Evolutionary conservation across 2,113 vertebrate species (phyloP).

Genomic region (Dipodomys stephensi): DNA sequence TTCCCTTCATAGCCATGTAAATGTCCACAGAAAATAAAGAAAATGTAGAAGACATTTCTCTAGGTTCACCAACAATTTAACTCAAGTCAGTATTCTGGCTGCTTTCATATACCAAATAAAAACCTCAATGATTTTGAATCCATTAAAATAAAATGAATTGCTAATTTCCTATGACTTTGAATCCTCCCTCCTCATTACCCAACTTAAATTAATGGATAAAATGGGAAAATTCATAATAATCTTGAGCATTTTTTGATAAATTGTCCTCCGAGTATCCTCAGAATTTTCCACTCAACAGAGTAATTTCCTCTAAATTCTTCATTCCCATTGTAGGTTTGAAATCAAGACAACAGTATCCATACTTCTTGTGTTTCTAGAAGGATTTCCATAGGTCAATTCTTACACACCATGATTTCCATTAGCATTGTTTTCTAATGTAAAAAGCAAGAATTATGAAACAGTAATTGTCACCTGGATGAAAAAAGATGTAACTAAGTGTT

Average conservation of each 20-base stretch:
- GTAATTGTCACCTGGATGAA: constrained; percentile 18
- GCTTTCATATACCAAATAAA: background rate
- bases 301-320: constrained; percentile 7
- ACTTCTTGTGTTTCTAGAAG: background rate
- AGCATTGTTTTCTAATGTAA: constrained; percentile 40
- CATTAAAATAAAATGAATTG: background rate
- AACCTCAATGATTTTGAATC: background rate
- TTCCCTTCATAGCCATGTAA: constrained; percentile 60
- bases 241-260: constrained; percentile 8
- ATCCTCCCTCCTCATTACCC: background rate
- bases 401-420: constrained; percentile 55
- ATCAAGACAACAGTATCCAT: background rate
- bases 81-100: constrained; percentile 43
- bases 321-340: background rate
- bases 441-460: constrained; percentile 44
- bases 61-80: constrained; percentile 37
- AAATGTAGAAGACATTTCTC: background rate
- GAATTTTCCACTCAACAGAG: background rate
- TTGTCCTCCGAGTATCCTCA: background rate
- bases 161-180: background rate
- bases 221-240: background rate
- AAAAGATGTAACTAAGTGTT: background rate
- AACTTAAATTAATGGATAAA: background rate
- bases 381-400: background rate
- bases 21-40: constrained; percentile 28